Conservation (phyloP, 2,113 vertebrate genomes). For the Taxidea taxus region DNA sequence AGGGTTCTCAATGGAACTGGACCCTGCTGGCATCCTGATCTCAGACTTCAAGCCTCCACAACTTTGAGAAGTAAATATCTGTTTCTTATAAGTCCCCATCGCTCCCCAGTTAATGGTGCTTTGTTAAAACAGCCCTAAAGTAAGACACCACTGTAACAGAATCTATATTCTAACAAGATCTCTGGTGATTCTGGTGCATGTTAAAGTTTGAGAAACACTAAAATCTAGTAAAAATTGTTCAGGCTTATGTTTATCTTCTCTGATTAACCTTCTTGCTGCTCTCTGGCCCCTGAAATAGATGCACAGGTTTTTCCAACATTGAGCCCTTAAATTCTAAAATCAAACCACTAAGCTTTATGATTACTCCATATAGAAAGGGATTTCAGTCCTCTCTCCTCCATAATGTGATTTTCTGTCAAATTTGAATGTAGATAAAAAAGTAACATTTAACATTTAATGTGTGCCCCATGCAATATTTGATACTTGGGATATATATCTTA, state of each 20-base stretch:
- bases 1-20: neutral
- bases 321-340: neutral
- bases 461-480: neutral
- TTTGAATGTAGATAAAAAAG: neutral
- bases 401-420: neutral
- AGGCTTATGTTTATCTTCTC: neutral
- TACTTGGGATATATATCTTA: neutral
- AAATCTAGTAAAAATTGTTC: neutral
- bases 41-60: neutral
- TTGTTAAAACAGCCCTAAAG: neutral
- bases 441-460: no score
- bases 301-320: neutral
- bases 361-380: neutral
- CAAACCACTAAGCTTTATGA: neutral
- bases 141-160: neutral
- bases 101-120: neutral
- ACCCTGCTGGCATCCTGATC: neutral
- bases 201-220: neutral
- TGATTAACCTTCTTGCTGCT: neutral
- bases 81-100: neutral
- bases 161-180: neutral
- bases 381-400: neutral
- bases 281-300: neutral
- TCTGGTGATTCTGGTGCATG: neutral
- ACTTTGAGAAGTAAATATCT: neutral